Percentiles rank a stretch among this genome's conserved stretches.
These are phyloP conservation scores for Phrynocephalus guinanensis DNA, from an alignment of 2,797 vertebrate species.

Conservation along the genomic window DNA sequence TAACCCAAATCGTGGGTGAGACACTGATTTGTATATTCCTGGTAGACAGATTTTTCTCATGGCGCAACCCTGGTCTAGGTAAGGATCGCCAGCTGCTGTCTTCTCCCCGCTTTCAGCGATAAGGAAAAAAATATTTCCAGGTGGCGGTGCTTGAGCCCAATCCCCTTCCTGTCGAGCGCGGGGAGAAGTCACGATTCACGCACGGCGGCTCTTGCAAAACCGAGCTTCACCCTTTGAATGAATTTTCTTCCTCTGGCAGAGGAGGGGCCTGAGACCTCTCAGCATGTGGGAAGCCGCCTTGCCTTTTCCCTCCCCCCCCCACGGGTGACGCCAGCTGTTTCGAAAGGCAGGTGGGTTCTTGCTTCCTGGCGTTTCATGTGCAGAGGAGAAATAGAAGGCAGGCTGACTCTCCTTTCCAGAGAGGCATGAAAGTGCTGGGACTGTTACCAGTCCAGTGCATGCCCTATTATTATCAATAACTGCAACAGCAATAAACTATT, in stretches of 20 bases:
- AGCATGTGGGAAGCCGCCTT: not conserved
- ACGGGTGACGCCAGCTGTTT: slow-evolving; percentile 25
- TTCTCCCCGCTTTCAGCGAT: not conserved
- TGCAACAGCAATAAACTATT: not conserved
- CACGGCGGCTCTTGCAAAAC: not conserved
- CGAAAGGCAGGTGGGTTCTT: slow-evolving; percentile 34
- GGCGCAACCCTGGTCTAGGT: not conserved
- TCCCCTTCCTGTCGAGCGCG: not conserved
- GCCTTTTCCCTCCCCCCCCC: not conserved
- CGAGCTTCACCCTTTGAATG: not conserved
- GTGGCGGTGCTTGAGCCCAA: not conserved
- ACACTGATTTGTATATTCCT: not conserved
- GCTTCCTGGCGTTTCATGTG: not conserved
- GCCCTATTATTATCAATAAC: not conserved
- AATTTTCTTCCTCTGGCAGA: not conserved
- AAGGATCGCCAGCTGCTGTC: too few species aligned
- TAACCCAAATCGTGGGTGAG: not conserved
- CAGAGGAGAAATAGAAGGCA: not conserved
- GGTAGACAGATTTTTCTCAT: not conserved
- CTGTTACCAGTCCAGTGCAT: not conserved
- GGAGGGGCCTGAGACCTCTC: not conserved
- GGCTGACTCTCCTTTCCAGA: not conserved
- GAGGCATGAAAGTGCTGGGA: not conserved
- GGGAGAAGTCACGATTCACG: not conserved
- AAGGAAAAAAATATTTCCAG: not conserved